Conservation (phyloP, 53 echinoderm and acorn worm genomes). For the Echinometra lucunter region DNA sequence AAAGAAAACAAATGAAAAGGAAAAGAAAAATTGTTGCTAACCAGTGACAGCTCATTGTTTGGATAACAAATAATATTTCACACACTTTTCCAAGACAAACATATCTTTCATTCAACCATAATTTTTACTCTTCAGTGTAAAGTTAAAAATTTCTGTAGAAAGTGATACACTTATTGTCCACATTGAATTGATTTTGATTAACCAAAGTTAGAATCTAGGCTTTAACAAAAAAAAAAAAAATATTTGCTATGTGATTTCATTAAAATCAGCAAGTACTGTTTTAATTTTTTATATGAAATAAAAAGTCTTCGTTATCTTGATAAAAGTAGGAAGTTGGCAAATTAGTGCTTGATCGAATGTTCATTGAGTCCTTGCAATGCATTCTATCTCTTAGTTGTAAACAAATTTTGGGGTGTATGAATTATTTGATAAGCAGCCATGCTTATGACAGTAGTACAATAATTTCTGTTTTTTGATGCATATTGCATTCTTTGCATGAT, state of each 20-base stretch:
- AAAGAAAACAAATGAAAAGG: background rate
- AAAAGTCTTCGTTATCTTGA: background rate
- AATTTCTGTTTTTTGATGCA: background rate
- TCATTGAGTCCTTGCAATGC: background rate
- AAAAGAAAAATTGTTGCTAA: background rate
- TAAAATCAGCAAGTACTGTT: too few relatives aligned
- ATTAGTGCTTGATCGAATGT: background rate
- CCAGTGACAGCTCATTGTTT: background rate
- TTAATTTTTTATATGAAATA: background rate
- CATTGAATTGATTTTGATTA: background rate
- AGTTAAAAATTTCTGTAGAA: background rate
- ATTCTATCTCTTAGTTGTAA: background rate
- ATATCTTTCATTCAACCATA: background rate
- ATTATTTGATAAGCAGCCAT: background rate
- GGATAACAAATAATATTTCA: background rate
- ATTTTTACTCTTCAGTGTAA: background rate
- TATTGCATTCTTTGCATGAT: background rate
- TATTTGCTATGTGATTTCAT: too few relatives aligned
- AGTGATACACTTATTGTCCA: background rate
- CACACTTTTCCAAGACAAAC: background rate
- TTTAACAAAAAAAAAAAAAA: background rate
- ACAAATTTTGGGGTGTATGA: background rate
- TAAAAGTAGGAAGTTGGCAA: background rate
- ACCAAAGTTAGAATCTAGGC: background rate
- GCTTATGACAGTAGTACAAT: background rate